phyloP scores from a whole-genome alignment of 2,797 vertebrate species.

The Morelia viridis region DNA sequence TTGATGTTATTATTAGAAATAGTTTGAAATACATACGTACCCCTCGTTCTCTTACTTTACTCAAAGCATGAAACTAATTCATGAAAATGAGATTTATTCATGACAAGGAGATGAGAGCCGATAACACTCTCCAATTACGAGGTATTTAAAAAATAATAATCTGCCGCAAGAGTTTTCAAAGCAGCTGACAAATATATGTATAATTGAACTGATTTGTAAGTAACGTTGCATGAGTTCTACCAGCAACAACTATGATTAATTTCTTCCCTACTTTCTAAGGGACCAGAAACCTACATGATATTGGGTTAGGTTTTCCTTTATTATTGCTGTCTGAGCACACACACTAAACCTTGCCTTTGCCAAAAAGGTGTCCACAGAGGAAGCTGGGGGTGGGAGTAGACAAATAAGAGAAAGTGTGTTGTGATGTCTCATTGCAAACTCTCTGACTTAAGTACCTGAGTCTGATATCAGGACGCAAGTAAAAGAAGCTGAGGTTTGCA shows the following conservation, averaged over 20 bases:
- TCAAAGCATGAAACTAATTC: background rate
- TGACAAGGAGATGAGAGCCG: background rate
- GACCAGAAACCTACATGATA: background rate
- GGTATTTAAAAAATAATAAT: background rate
- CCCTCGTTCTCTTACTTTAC: background rate
- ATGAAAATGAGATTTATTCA: background rate
- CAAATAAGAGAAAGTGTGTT: background rate
- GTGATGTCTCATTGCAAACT: background rate
- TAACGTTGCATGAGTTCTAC: background rate
- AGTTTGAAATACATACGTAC: background rate
- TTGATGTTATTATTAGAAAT: background rate
- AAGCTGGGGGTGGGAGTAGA: background rate
- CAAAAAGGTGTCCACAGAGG: background rate
- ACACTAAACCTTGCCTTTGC: background rate
- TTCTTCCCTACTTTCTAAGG: background rate
- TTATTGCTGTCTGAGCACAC: background rate
- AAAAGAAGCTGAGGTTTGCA: background rate
- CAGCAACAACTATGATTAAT: background rate
- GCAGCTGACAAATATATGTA: background rate
- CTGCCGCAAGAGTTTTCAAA: background rate
- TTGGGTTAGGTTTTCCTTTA: background rate
- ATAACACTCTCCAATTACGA: background rate
- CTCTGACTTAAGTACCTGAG: background rate
- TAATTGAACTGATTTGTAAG: background rate
- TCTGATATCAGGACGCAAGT: background rate